Evolutionary conservation across 2,113 vertebrate genomes (phyloP), one percentile per base, ranked within the genome.

Genomic region (Halichoeres trimaculatus): DNA sequence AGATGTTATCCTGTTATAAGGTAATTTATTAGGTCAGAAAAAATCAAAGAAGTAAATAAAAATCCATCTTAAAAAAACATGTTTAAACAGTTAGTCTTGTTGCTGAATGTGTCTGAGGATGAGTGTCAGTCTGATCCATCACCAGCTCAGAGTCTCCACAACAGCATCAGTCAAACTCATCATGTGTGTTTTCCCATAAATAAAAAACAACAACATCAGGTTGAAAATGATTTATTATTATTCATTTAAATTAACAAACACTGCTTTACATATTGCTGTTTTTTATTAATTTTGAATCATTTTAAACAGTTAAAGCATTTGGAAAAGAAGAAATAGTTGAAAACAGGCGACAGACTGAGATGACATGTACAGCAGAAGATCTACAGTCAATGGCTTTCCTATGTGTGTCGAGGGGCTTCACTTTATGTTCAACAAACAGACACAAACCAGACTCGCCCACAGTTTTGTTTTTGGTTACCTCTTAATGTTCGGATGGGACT

Each of bases 191-290:
- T 26, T n/a, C 19, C n/a, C 20, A 63, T 38, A 20, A 77, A 81
- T 1, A 11, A 71, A 58, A 52, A 9, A 55, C 26, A 1, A 61
- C 43, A 68, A 56, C 30, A 60, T 40, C 59, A 73, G 76, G 66
- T 61, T 84, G 72, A 88, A 93, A 90, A 89, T 88, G 20, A 57
- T 85, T 87, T 84, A 73, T 87, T 87, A 90, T 90, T 83, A 90
- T 88, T 90, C 76, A 91, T 91, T 94, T 93, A 94, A 94, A 94
- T 93, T 91, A 95, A 93, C 92, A 93, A 94, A 94, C 93, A 94
- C 92, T 89, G 93, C 91, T 90, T 89, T 94, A 93, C 89, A 94
- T 93, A 94, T 94, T 95, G 93, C 94, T 94, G 89, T 94, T 95
- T 93, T 92, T 93, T 90, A 82, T 83, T 91, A 24, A 78, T 93